Percentiles rank a stretch among this genome's conserved stretches.
Conservation (phyloP, 2,888 invertebrate species). For the Bombylius major region DNA sequence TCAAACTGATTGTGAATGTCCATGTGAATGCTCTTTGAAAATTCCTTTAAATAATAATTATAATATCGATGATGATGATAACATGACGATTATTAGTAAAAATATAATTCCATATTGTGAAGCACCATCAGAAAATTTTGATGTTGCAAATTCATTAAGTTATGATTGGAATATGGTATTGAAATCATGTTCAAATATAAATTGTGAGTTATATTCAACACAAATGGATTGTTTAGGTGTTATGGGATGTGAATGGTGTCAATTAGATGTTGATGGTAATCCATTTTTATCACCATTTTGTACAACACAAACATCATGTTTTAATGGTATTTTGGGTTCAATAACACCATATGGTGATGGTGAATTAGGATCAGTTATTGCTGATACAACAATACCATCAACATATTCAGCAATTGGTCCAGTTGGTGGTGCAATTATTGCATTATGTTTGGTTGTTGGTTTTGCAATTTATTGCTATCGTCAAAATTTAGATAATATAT, state of each 20-base stretch:
- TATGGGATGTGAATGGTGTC: constrained; percentile 87
- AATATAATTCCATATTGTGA: constrained; percentile 22
- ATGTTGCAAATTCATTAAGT: constrained; percentile 20
- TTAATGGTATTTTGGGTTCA: constrained; percentile 74
- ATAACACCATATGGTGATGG: constrained; percentile 55
- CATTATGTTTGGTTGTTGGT: constrained; percentile 65
- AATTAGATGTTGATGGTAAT: constrained; percentile 62
- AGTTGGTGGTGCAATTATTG: constrained; percentile 73
- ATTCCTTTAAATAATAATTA: constrained; percentile 11
- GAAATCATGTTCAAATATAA: constrained; percentile 52
- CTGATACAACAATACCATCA: constrained; percentile 36
- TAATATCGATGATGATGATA: neutral
- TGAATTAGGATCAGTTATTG: constrained; percentile 28
- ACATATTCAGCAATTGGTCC: constrained; percentile 68
- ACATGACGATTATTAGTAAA: neutral
- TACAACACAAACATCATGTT: constrained; percentile 67
- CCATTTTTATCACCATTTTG: constrained; percentile 61
- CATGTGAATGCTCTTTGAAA: constrained; percentile 70
- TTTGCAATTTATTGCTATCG: constrained; percentile 77
- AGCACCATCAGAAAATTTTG: constrained; percentile 25
- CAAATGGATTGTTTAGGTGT: constrained; percentile 57
- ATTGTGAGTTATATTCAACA: constrained; percentile 52
- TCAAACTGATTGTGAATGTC: constrained; percentile 88
- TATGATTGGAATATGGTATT: constrained; percentile 42
- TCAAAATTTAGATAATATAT: constrained; percentile 40